Evolutionary conservation across 2,888 invertebrate species (phyloP).

Genomic region (Drosophila algonquin): DNA sequence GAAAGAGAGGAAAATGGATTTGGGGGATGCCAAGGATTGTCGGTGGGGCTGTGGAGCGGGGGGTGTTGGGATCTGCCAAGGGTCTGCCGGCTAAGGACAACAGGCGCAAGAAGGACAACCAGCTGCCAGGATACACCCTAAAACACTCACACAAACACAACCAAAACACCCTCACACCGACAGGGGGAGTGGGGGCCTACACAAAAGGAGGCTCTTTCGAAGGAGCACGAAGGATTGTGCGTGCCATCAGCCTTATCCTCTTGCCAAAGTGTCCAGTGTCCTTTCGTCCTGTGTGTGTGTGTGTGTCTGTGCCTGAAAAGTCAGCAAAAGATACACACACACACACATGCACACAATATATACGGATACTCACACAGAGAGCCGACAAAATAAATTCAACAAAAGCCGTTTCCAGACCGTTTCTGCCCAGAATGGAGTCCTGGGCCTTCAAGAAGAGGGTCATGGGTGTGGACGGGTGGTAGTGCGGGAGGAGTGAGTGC

Average conservation of each 20-base stretch:
- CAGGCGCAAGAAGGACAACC: conserved; percentile 73
- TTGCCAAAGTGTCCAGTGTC: conserved; percentile 39
- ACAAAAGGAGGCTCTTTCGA: conserved; percentile 68
- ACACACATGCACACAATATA: conserved; percentile 14
- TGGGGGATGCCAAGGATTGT: conserved; percentile 44
- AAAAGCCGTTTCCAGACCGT: conserved; percentile 62
- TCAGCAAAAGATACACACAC: conserved; percentile 74
- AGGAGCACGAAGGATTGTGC: conserved; percentile 70
- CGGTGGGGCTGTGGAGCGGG: background rate
- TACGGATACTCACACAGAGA: conserved; percentile 10
- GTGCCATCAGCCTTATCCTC: conserved; percentile 48
- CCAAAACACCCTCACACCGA: conserved; percentile 24
- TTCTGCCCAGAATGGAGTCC: background rate
- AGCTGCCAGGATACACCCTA: conserved; percentile 32
- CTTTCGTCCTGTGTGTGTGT: conserved; percentile 21
- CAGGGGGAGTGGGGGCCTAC: conserved; percentile 59
- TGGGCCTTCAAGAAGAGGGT: conserved; percentile 45
- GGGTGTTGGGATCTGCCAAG: background rate
- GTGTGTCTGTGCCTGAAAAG: conserved; percentile 55
- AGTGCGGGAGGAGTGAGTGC: background rate
- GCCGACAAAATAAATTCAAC: conserved; percentile 68
- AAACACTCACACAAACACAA: conserved; percentile 5
- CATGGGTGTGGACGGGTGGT: background rate
- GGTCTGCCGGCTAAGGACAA: conserved; percentile 52
- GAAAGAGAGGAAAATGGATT: conserved; percentile 39